phyloP scores from a whole-genome alignment of 2,113 vertebrate genomes.

The Motacilla tschutschensis region DNA sequence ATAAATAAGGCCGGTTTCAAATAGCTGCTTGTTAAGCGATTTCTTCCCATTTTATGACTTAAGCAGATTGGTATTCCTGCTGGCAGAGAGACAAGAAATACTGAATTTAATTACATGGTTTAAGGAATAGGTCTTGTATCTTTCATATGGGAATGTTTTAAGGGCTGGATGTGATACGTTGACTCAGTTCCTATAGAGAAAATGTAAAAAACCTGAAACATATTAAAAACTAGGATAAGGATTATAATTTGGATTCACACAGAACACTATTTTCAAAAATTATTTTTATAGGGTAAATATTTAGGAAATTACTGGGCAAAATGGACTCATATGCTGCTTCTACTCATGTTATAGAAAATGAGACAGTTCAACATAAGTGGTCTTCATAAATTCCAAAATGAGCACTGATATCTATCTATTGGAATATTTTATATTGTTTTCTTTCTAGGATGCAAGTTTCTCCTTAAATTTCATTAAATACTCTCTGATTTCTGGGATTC shows the following conservation, averaged over 20 bases:
- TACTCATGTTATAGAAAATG: not conserved
- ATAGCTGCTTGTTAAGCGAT: constrained; percentile 11
- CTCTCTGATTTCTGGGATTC: not conserved
- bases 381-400: not conserved
- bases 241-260: not conserved
- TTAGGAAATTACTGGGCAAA: not conserved
- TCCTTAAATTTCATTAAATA: not conserved
- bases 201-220: not conserved
- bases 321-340: not conserved
- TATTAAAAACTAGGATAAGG: not conserved
- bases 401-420: not conserved
- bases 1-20: not conserved
- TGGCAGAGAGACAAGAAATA: not conserved
- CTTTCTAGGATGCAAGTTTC: not conserved
- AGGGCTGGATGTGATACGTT: not conserved
- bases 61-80: not conserved
- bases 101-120: not conserved
- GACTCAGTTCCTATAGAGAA: not conserved
- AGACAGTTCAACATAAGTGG: not conserved
- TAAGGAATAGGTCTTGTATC: not conserved
- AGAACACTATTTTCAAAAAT: not conserved
- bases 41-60: constrained; percentile 17
- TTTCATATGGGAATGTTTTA: not conserved
- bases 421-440: not conserved
- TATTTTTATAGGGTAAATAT: not conserved